Evolutionary conservation across 2,888 invertebrate species (phyloP), one percentile per base, ranked within the genome.

Genomic region (Hydriomena furcata): DNA sequence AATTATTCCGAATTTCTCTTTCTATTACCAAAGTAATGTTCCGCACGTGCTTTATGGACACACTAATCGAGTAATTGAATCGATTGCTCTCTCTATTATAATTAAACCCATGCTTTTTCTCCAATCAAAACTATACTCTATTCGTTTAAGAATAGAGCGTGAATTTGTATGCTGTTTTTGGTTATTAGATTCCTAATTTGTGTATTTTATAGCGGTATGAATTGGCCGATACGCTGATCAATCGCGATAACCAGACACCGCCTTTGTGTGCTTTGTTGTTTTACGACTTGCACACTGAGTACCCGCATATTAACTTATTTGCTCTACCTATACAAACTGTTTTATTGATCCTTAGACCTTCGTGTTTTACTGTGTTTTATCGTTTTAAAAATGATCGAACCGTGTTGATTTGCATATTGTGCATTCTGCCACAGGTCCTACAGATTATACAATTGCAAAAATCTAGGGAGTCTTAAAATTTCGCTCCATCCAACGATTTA

Each of bases 1-100:
- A 82, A 84, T 83, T 82, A 83, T 81, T 76, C 74, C 58, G 58
- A 76, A 79, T 82, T 84, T 82, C 82, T 76, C 77, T 65, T 58
- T 61, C 69, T 65, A 69, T 75, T 65, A 80, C 81, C 77, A 81
- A 82, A 82, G 80, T 80, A 79, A 84, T 83, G 76, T 71, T 47
- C 48, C 66, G 65, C 77, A 69, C 81, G 81, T 78, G 74, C 72
- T 61, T 60, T 66, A 60, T 68, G 68, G 64, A 42, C 54, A 52
- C 56, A 65, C 59, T 55, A 66, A 69, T 71, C 67, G 55, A 66
- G 73, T 81, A 84, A 86, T 86, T 85, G 79, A 69, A 75, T 76
- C 76, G 74, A 83, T 82, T 77, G 71, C 74, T 55, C 68, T 73
- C 69, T 68, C 68, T 71, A 72, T 79, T 70, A 75, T 75, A 73